Conservation (phyloP, 2,797 vertebrate genomes). For the Emys orbicularis region DNA sequence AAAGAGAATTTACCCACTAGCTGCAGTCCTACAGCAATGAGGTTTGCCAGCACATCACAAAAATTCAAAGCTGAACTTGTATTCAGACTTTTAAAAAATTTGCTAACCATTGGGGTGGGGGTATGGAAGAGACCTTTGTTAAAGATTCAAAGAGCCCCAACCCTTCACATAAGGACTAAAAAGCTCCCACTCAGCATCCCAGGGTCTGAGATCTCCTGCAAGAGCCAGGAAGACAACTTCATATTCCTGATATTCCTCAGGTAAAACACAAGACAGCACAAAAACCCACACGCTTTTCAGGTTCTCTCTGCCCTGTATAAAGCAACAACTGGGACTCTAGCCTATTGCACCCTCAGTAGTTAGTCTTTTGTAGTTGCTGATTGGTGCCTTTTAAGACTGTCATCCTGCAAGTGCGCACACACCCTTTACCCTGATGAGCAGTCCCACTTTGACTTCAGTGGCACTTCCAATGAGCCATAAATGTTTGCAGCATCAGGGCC, state of each 20-base stretch:
- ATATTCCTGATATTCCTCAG: slow-evolving; percentile 6
- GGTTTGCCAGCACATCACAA: neutral
- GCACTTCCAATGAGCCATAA: neutral
- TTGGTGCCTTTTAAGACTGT: neutral
- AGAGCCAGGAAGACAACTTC: neutral
- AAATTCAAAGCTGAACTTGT: neutral
- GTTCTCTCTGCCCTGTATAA: neutral
- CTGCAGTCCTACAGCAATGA: neutral
- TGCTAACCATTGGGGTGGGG: neutral
- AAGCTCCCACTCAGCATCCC: neutral
- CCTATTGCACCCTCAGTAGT: neutral
- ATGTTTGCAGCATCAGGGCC: neutral
- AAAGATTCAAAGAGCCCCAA: neutral
- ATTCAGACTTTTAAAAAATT: neutral
- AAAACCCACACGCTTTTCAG: neutral
- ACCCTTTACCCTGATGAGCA: neutral
- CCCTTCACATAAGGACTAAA: neutral
- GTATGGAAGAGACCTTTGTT: neutral
- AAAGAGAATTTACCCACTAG: fast-evolving
- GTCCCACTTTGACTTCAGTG: too few species aligned
- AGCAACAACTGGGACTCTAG: neutral
- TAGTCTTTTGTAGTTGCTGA: neutral
- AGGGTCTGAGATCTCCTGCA: neutral
- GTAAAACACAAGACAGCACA: neutral
- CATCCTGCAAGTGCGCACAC: too few species aligned